Evolutionary conservation across 2,797 vertebrate genomes (phyloP).

Genomic region (Mallotus villosus): DNA sequence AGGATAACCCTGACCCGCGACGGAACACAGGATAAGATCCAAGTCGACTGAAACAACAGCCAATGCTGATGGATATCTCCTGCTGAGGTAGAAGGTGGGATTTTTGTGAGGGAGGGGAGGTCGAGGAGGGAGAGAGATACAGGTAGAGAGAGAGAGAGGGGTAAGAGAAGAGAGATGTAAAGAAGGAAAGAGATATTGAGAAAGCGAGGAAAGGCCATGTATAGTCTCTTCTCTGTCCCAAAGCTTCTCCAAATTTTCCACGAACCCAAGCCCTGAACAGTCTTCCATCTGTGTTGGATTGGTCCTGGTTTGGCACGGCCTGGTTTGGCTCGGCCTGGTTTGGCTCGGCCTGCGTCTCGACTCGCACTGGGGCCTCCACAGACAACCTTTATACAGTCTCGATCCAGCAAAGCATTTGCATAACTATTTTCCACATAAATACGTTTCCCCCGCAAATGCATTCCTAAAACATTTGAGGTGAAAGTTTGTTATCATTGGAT

Average conservation of each 20-base stretch:
- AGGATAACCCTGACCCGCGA: conserved; percentile 5
- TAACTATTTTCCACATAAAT: conserved; percentile 54
- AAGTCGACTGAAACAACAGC: not conserved
- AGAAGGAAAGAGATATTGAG: conserved; percentile 14
- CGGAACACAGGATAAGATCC: too few species aligned
- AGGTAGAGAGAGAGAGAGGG: conserved; percentile 17
- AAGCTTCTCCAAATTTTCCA: conserved; percentile 55
- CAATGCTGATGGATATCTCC: conserved; percentile 27
- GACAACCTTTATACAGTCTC: conserved; percentile 29
- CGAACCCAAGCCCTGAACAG: conserved; percentile 51
- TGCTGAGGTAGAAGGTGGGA: conserved; percentile 12
- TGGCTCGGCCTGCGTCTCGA: conserved; percentile 46
- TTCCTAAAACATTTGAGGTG: conserved; percentile 22
- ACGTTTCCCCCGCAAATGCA: conserved; percentile 29
- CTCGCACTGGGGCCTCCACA: conserved; percentile 20
- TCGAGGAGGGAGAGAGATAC: not conserved
- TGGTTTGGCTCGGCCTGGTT: conserved; percentile 50
- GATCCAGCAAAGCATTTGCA: conserved; percentile 46
- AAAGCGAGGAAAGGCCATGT: conserved; percentile 4
- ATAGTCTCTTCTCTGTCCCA: conserved; percentile 9
- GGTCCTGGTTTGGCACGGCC: conserved; percentile 50
- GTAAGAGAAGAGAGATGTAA: conserved; percentile 18
- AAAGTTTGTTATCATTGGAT: conserved; percentile 39
- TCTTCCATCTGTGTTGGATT: conserved; percentile 64
- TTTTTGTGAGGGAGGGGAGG: not conserved